Base-by-base conservation (phyloP, 2,888 invertebrate species). In the Prionchulus punctatus region DNA sequence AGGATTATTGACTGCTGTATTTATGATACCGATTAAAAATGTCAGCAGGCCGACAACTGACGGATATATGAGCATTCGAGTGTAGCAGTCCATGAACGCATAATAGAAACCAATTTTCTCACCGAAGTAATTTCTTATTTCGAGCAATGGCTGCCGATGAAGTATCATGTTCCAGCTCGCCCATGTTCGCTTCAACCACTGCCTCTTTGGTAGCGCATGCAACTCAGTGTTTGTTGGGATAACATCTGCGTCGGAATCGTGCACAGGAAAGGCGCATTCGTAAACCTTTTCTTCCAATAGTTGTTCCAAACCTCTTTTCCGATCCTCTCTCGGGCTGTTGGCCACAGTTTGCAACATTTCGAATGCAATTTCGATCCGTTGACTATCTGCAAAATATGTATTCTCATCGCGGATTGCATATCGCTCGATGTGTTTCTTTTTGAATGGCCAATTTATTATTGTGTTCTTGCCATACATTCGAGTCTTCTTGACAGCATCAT, bases 51-150 rank as follows among this genome's bases (percentile, higher is more conserved):
- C 50, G 50, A 28, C 27, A 7, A 49, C 12, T 4, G 50, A 26
- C 30, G 50, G 50, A 28, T 28, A 49, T 12, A 49, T 28, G 15
- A 49, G 50, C 50, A 49, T 49, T 7, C 12, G 4, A 26, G 50
- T 49, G 21, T 49, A 49, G 50, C 27, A 49, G 23, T 49, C 50
- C 50, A 49, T 49, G 30, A 49, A 49, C 4, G 23, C 50, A 30
- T 28, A 49, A 21, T 49, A 49, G 45, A 45, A 45, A 45, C 45
- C 45, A 23, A 45, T 45, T 23, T 45, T 36, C 23, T 45, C 45
- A 7, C 45, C 45, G 45, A 45, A 45, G 23, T 45, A 45, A 23
- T 45, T 45, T 7, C 45, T 12, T 7, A 45, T 23, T 4, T 45
- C 18, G 7, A 45, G 23, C 18, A 45, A 23, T 7, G 45, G 45